These are phyloP conservation scores for Aphelenchoides besseyi DNA, from an alignment of 1,140 invertebrate genomes.

Conservation along the genomic window DNA sequence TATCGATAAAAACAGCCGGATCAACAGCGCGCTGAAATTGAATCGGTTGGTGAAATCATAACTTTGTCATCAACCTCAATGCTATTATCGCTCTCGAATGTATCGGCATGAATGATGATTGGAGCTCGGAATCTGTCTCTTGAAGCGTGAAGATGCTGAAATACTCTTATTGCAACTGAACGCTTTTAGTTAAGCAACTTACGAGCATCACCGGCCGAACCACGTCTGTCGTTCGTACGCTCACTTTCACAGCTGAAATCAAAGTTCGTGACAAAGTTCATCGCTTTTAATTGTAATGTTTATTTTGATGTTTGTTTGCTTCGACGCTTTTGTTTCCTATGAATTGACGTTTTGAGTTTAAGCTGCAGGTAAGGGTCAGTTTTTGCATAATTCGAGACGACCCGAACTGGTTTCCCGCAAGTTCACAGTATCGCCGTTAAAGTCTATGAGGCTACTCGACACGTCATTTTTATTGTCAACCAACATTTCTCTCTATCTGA, in stretches of 20 bases:
- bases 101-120: slow-evolving; percentile 48
- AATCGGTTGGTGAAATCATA: background rate
- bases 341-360: too few relatives aligned
- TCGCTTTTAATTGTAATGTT: background rate
- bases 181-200: background rate
- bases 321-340: too few relatives aligned
- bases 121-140: slow-evolving; percentile 37
- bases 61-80: slow-evolving; percentile 11
- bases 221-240: slow-evolving; percentile 44
- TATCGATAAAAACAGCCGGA: slow-evolving; percentile 41
- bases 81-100: slow-evolving; percentile 32
- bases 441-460: too few relatives aligned
- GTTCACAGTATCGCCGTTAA: too few relatives aligned
- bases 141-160: slow-evolving; percentile 49
- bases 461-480: too few relatives aligned
- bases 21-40: slow-evolving; percentile 44
- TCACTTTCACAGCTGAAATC: slow-evolving; percentile 44
- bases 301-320: too few relatives aligned
- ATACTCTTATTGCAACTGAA: slow-evolving; percentile 24
- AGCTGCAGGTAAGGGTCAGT: too few relatives aligned
- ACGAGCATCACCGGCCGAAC: slow-evolving; percentile 10
- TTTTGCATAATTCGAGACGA: too few relatives aligned
- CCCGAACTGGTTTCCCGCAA: too few relatives aligned
- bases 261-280: background rate
- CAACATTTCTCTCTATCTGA: too few relatives aligned